Evolutionary conservation across 2,888 invertebrate species (phyloP).

Genomic region (Ceriagrion tenellum): DNA sequence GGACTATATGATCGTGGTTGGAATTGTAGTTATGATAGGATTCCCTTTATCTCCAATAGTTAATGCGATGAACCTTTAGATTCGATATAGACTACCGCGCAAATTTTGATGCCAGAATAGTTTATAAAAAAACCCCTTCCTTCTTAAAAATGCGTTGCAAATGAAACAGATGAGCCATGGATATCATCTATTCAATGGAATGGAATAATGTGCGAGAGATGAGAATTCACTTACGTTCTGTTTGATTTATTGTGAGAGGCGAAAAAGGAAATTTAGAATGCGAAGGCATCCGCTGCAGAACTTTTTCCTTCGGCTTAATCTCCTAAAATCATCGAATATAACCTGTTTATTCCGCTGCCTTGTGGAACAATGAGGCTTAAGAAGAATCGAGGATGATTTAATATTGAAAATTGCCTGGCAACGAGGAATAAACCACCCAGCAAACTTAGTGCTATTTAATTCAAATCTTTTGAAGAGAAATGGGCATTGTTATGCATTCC

Average conservation of each 20-base stretch:
- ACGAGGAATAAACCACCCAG: slow-evolving; percentile 19
- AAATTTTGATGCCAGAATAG: not conserved
- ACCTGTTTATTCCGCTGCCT: not conserved
- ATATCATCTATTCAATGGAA: not conserved
- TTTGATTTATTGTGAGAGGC: not conserved
- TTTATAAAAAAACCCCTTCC: not conserved
- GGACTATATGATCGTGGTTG: not conserved
- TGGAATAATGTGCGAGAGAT: not conserved
- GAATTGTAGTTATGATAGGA: not conserved
- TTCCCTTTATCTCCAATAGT: not conserved
- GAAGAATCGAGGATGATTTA: not conserved
- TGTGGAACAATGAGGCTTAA: not conserved
- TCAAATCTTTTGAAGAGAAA: slow-evolving; percentile 9
- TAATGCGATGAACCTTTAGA: not conserved
- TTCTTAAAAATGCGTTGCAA: not conserved
- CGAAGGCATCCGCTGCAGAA: not conserved
- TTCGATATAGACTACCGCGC: not conserved
- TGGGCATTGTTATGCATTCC: slow-evolving; percentile 14
- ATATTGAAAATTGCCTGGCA: not conserved
- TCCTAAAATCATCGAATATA: not conserved
- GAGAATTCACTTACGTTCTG: not conserved
- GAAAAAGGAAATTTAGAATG: not conserved
- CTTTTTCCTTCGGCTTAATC: not conserved
- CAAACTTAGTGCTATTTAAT: not conserved
- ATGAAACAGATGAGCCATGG: not conserved